These are phyloP conservation scores for Sclerodermus sp. DNA, from an alignment of 2,888 invertebrate genomes.

Conservation along the genomic window DNA sequence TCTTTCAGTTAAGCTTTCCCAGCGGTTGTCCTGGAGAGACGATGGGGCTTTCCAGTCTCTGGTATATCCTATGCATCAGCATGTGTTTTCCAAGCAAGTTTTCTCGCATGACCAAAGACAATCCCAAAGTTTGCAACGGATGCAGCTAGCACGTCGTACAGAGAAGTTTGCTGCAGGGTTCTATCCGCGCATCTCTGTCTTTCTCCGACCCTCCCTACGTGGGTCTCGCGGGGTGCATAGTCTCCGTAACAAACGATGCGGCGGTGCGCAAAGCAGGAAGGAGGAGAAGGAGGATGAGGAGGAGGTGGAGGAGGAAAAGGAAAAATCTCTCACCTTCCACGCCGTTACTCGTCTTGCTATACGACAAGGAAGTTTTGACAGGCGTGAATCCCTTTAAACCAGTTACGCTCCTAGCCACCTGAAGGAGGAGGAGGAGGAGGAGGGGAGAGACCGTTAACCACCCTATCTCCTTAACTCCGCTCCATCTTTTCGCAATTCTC, in stretches of 20 bases:
- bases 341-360: slow-evolving; percentile 10
- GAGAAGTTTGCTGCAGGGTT: background rate
- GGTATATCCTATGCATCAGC: too few species aligned
- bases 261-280: background rate
- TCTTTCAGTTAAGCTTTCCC: too few species aligned
- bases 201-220: background rate
- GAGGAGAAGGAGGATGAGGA: too few species aligned
- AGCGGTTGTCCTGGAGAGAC: too few species aligned
- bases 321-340: background rate
- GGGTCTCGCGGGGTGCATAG: background rate
- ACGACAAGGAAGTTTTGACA: slow-evolving; percentile 16
- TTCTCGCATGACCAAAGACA: background rate
- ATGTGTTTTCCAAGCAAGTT: background rate
- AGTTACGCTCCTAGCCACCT: slow-evolving; percentile 7
- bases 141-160: background rate
- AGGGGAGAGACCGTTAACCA: background rate
- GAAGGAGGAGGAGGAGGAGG: slow-evolving; percentile 11
- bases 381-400: slow-evolving; percentile 18
- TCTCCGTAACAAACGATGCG: background rate
- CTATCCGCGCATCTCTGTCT: background rate
- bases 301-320: background rate
- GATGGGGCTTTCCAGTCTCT: too few species aligned
- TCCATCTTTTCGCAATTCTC: background rate
- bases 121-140: background rate
- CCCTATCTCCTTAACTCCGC: slow-evolving; percentile 5